Evolutionary conservation across 1,140 invertebrate species (phyloP), one percentile per base, ranked within the genome.

Genomic region (Ceratosolen solmsi): DNA sequence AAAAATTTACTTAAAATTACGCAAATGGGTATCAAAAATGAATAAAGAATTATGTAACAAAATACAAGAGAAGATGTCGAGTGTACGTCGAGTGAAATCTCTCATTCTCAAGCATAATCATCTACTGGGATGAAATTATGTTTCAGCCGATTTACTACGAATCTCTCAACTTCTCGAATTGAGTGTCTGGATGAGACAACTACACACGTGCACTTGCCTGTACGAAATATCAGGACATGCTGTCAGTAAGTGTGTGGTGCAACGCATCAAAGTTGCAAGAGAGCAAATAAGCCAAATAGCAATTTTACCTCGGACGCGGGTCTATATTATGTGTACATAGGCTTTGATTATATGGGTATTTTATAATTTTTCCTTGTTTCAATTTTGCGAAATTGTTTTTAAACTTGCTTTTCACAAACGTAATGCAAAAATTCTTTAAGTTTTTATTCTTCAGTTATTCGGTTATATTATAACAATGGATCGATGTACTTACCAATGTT

Each of bases 231-330:
- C 41, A 13, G 13, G 51, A 54, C 51, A 2, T 54, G 51, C 11
- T 54, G 9, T 54, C 51, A 15, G 51, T 54, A 22, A 22, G 13
- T 22, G 20, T 46, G 9, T 54, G 9, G 4, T 38, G 27, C 51
- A 27, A 36, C 9, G 20, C 72, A 74, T 74, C 72, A 74, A 74
- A 56, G 25, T 74, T 74, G 51, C 51, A 56, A 33, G 73, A 1
- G n/a, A 20, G 54, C 56, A 75, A 74, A 75, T 60, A 75, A 75
- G 73, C 33, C 11, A 25, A 74, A 25, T 56, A 22, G 72, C 11
- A 20, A 74, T 74, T 74, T 22, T 54, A 54, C 20, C 51, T 54
- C 20, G 51, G 51, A 15, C 9, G 20, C 51, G 17, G 20, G 51
- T 2, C 9, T 8, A 11, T 15, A 15, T 22, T 22, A 4, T 54